phyloP scores from a whole-genome alignment of 1,140 invertebrate genomes.

The Eubasilissa regina region DNA sequence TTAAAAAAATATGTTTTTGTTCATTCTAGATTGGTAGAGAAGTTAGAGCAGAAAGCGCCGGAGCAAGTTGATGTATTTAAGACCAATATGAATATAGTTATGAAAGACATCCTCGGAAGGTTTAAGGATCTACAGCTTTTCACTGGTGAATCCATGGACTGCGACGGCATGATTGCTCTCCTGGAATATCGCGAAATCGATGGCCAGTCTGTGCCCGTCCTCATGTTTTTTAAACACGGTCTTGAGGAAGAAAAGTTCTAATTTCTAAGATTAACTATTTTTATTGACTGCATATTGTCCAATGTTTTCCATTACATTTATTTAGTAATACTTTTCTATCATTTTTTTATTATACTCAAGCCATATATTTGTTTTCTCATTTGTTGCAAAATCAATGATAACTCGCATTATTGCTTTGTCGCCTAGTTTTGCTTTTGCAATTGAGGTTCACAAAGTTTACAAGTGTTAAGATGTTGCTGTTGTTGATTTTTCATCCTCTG shows the following conservation, averaged over 20 bases:
- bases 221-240: slow-evolving; percentile 98
- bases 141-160: slow-evolving; percentile 95
- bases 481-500: slow-evolving; percentile 36
- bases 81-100: slow-evolving; percentile 94
- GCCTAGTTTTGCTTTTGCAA: not conserved
- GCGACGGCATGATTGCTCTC: slow-evolving; percentile 93
- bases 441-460: slow-evolving; percentile 16
- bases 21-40: slow-evolving; percentile 81
- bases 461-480: not conserved
- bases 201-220: slow-evolving; percentile 84
- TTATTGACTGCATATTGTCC: slow-evolving; percentile 32
- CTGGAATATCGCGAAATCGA: slow-evolving; percentile 94
- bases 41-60: slow-evolving; percentile 84
- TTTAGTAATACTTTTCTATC: slow-evolving; percentile 44
- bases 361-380: slow-evolving; percentile 9
- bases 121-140: slow-evolving; percentile 97
- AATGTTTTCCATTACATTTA: slow-evolving; percentile 46
- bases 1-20: slow-evolving; percentile 54
- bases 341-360: slow-evolving; percentile 40
- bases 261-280: slow-evolving; percentile 51
- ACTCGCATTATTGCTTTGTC: slow-evolving; percentile 13
- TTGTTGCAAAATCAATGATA: slow-evolving; percentile 34
- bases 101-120: slow-evolving; percentile 92
- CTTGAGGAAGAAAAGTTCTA: slow-evolving; percentile 96
- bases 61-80: slow-evolving; percentile 92